Evolutionary conservation across 1,140 invertebrate species (phyloP).

Genomic region (Caenorhabditis brenneri): DNA sequence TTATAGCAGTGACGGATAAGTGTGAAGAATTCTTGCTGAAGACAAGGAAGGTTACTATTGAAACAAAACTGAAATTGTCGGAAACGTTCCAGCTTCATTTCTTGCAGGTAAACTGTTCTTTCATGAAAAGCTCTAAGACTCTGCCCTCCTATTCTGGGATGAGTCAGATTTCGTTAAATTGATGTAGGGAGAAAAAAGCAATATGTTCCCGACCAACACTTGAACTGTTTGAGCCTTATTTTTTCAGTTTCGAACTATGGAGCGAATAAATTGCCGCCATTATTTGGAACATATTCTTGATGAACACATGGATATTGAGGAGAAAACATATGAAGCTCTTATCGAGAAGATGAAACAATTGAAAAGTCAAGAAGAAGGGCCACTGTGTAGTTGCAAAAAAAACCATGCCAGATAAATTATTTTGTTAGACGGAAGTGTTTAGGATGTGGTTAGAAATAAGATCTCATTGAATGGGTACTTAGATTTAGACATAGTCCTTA

Average conservation of each 20-base stretch:
- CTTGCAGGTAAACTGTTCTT: background rate
- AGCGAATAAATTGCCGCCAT: background rate
- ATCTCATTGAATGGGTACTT: too few species aligned
- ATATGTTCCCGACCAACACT: too few species aligned
- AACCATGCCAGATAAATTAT: background rate
- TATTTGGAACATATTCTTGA: background rate
- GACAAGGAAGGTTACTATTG: background rate
- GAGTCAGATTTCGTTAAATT: too few species aligned
- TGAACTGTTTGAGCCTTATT: too few species aligned
- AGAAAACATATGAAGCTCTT: slow-evolving; percentile 4
- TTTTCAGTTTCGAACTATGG: slow-evolving; percentile 25
- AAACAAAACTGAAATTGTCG: slow-evolving; percentile 19
- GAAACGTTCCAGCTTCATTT: background rate
- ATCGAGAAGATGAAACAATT: background rate
- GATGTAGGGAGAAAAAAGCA: too few species aligned
- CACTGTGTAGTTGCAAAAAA: background rate
- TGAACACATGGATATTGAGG: background rate
- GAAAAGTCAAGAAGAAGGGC: background rate
- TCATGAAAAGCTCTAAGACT: background rate
- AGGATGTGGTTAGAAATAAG: too few species aligned
- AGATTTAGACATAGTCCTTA: too few species aligned
- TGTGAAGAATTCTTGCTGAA: slow-evolving; percentile 16
- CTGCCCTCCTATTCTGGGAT: too few species aligned
- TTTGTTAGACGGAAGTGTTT: too few species aligned
- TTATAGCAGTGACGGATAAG: background rate